Evolutionary conservation across 2,113 vertebrate genomes (phyloP).

Genomic region (Melanostigma gelatinosum): DNA sequence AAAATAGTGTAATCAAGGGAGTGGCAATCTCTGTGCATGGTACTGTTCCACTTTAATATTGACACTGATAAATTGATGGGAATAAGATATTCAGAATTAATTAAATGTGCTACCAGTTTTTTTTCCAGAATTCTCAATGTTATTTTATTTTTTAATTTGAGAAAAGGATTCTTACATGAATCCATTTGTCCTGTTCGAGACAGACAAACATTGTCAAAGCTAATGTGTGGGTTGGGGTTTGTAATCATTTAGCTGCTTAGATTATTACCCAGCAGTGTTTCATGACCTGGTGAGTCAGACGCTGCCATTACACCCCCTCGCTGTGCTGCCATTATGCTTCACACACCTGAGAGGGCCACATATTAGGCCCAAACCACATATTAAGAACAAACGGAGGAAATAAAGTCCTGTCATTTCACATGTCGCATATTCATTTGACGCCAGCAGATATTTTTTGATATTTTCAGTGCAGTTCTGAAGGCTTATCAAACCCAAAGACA

Average conservation of each 20-base stretch:
- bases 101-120: neutral
- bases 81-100: neutral
- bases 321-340: slow-evolving; percentile 31
- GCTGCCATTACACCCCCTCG: slow-evolving; percentile 26
- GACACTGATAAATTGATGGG: neutral
- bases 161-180: neutral
- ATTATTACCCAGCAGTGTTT: slow-evolving; percentile 27
- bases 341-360: slow-evolving; percentile 16
- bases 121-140: neutral
- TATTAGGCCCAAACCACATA: no score
- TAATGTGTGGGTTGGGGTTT: slow-evolving; percentile 5
- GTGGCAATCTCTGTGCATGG: neutral
- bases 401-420: slow-evolving; percentile 17
- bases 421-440: neutral
- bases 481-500: slow-evolving; percentile 6
- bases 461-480: neutral
- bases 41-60: neutral
- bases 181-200: neutral
- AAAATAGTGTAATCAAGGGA: neutral
- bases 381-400: slow-evolving; percentile 3
- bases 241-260: slow-evolving; percentile 16
- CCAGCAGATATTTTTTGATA: neutral
- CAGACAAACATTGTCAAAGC: neutral
- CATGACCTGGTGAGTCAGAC: slow-evolving; percentile 40
- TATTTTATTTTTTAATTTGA: neutral